These are phyloP conservation scores for Orthonevra nobilis DNA, from an alignment of 2,888 invertebrate species.

Conservation along the genomic window DNA sequence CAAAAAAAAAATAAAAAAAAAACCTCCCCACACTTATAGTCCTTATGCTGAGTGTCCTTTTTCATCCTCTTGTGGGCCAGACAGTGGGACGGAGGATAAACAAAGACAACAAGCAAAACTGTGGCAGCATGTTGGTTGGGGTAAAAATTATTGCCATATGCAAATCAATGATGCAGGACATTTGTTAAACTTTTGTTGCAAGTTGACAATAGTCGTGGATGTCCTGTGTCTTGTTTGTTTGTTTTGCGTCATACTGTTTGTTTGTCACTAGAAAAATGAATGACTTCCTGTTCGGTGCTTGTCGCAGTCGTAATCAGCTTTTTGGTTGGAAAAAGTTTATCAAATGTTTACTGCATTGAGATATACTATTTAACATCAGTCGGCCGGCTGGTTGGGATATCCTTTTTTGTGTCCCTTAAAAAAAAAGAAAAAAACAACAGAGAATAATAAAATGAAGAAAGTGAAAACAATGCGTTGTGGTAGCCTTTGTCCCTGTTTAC, in stretches of 20 bases:
- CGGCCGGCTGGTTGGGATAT: conserved; percentile 16
- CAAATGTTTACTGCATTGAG: conserved; percentile 47
- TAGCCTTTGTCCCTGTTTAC: conserved; percentile 5
- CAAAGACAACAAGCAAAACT: neutral
- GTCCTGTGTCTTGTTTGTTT: neutral
- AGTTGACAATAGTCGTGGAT: conserved; percentile 3
- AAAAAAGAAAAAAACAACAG: conserved; percentile 1
- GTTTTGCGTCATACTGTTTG: too few species aligned
- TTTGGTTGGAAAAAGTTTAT: conserved; percentile 25
- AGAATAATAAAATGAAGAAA: conserved; percentile 27
- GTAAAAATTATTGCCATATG: conserved; percentile 45
- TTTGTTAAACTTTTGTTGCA: conserved; percentile 42
- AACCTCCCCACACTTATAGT: too few species aligned
- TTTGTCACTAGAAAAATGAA: conserved; percentile 14
- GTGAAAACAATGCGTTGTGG: conserved; percentile 49
- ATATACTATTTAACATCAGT: conserved; percentile 2
- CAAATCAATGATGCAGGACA: conserved; percentile 64
- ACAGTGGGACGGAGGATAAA: too few species aligned
- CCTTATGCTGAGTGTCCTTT: too few species aligned
- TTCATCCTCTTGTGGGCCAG: neutral
- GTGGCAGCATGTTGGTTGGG: neutral
- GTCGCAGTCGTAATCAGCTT: conserved; percentile 17
- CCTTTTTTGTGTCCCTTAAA: conserved; percentile 4
- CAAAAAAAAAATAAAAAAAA: too few species aligned
- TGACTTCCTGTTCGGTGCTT: conserved; percentile 17